These are phyloP conservation scores for Bos javanicus DNA, from an alignment of 2,113 vertebrate genomes.

Conservation along the genomic window DNA sequence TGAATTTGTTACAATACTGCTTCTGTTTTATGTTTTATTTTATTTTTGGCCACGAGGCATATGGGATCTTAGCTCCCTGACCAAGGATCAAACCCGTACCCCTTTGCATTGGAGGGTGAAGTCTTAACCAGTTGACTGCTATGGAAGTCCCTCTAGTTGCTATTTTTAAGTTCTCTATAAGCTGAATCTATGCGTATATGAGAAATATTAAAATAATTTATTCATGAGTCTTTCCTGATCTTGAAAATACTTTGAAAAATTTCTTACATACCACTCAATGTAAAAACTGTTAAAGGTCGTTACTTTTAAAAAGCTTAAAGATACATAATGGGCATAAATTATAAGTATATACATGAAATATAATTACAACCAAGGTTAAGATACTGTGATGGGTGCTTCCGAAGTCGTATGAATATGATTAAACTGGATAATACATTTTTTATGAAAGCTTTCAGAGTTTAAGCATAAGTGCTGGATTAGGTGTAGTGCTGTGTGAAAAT, in stretches of 20 bases:
- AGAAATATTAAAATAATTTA: constrained; percentile 19
- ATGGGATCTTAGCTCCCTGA: background rate
- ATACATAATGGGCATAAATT: background rate
- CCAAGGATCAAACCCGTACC: accelerated
- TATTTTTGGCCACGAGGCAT: background rate
- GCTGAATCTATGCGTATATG: background rate
- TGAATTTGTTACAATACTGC: background rate
- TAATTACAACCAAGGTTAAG: background rate
- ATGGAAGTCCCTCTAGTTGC: background rate
- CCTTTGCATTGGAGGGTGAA: background rate
- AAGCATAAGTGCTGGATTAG: background rate
- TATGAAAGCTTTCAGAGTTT: background rate
- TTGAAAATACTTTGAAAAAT: background rate
- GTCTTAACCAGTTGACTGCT: background rate
- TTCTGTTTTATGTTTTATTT: background rate
- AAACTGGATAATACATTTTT: background rate
- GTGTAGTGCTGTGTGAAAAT: background rate
- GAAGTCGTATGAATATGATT: background rate
- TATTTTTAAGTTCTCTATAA: background rate
- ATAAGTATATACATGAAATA: background rate
- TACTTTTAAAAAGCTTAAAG: background rate
- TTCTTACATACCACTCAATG: background rate
- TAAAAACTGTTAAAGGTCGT: background rate
- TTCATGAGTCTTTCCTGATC: background rate
- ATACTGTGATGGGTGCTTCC: background rate